A percentile compares a stretch with the other conserved stretches of the same genome.
Evolutionary conservation across 1,140 invertebrate species (phyloP).

Genomic region (Megalonaias nervosa): DNA sequence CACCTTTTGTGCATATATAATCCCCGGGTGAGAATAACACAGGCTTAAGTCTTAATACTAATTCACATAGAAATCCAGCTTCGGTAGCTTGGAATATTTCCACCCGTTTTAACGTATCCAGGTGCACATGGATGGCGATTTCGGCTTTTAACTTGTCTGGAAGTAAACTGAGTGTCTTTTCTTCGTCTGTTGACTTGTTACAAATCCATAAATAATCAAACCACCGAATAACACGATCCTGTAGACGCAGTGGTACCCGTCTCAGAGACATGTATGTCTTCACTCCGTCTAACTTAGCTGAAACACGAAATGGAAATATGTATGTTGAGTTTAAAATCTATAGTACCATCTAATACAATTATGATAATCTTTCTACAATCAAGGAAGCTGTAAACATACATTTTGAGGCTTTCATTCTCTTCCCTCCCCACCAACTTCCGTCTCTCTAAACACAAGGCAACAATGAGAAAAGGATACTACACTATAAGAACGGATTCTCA

Average conservation of each 20-base stretch:
- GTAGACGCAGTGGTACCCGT: conserved; percentile 93
- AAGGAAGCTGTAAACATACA: too few relatives aligned
- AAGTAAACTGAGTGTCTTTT: conserved; percentile 76
- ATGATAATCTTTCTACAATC: too few relatives aligned
- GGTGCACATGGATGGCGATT: conserved; percentile 98
- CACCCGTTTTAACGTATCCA: conserved; percentile 97
- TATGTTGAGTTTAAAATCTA: too few relatives aligned
- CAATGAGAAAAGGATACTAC: too few relatives aligned
- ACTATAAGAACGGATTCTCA: too few relatives aligned
- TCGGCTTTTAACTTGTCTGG: conserved; percentile 97
- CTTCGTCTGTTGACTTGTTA: conserved; percentile 98
- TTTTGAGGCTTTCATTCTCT: too few relatives aligned
- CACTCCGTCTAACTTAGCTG: conserved; percentile 98
- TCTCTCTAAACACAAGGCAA: too few relatives aligned
- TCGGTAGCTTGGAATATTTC: conserved; percentile 99
- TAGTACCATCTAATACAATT: too few relatives aligned
- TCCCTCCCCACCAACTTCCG: too few relatives aligned
- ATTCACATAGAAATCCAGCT: conserved; percentile 97
- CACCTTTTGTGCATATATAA: conserved; percentile 99
- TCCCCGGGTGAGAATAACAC: conserved; percentile 98
- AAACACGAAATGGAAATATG: conserved; percentile 50
- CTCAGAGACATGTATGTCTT: conserved; percentile 99
- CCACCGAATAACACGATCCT: conserved; percentile 99
- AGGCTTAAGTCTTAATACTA: conserved; percentile 93
- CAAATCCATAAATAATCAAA: conserved; percentile 99